Evolutionary conservation across 2,113 vertebrate species (phyloP).

Genomic region (Xenopus borealis): DNA sequence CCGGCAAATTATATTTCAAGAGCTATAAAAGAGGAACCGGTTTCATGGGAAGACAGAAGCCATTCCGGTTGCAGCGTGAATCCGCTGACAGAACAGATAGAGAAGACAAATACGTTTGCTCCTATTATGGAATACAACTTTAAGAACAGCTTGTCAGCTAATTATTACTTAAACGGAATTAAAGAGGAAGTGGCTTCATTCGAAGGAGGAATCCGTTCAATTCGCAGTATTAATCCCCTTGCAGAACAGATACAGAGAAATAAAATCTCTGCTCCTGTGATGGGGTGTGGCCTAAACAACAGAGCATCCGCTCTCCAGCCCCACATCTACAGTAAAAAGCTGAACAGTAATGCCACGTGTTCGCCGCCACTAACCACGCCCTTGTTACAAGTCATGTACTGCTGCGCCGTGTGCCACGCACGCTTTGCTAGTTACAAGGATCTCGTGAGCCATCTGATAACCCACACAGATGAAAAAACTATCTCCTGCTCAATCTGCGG

Average conservation of each 20-base stretch:
- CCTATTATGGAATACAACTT: background rate
- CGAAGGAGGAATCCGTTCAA: background rate
- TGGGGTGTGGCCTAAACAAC: background rate
- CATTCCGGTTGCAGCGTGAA: background rate
- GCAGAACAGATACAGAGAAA: background rate
- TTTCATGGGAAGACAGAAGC: background rate
- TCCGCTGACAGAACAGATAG: background rate
- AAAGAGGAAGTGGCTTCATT: background rate
- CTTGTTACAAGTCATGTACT: background rate
- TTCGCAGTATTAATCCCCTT: background rate
- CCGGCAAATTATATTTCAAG: background rate
- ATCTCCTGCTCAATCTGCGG: background rate
- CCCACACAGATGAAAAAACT: background rate
- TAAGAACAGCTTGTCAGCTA: background rate
- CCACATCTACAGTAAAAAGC: background rate
- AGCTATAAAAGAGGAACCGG: background rate
- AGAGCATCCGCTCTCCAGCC: background rate
- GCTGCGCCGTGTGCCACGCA: background rate
- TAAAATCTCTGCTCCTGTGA: background rate
- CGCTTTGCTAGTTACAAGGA: background rate
- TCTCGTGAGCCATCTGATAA: background rate
- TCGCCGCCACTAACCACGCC: background rate
- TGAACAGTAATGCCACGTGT: background rate
- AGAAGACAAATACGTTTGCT: background rate
- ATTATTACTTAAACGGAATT: background rate